Conservation (phyloP, 2,888 invertebrate species). For the Microdon myrmicae region DNA sequence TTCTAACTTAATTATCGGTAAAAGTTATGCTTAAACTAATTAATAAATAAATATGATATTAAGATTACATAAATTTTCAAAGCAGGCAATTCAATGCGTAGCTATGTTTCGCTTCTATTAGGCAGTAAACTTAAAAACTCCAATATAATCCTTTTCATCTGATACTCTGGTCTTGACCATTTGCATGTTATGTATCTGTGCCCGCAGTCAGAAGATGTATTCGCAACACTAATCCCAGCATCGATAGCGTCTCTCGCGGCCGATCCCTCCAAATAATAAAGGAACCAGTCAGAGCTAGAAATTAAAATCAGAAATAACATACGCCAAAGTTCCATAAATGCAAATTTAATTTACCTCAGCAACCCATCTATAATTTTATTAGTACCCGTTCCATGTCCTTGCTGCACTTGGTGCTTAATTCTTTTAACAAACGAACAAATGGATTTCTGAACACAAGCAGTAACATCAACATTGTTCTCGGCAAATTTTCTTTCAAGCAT, state of each 20-base stretch:
- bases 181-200: slow-evolving; percentile 68
- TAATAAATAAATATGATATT: slow-evolving; percentile 4
- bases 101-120: neutral
- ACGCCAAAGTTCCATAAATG: neutral
- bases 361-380: slow-evolving; percentile 69
- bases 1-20: too few relatives aligned
- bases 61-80: neutral
- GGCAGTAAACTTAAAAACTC: slow-evolving; percentile 30
- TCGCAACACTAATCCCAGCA: slow-evolving; percentile 63
- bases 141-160: slow-evolving; percentile 55
- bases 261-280: slow-evolving; percentile 67
- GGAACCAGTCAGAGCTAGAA: slow-evolving; percentile 62
- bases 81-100: neutral
- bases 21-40: too few relatives aligned
- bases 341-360: slow-evolving; percentile 61
- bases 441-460: slow-evolving; percentile 72
- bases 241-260: slow-evolving; percentile 70
- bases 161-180: slow-evolving; percentile 58
- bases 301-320: slow-evolving; percentile 1
- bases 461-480: slow-evolving; percentile 72
- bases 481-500: slow-evolving; percentile 70
- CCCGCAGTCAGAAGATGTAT: too few relatives aligned
- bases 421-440: slow-evolving; percentile 69
- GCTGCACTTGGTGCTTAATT: slow-evolving; percentile 63
- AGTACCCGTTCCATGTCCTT: slow-evolving; percentile 64